Base-by-base conservation (phyloP, 2,113 vertebrate genomes). In the Oncorhynchus nerka region DNA sequence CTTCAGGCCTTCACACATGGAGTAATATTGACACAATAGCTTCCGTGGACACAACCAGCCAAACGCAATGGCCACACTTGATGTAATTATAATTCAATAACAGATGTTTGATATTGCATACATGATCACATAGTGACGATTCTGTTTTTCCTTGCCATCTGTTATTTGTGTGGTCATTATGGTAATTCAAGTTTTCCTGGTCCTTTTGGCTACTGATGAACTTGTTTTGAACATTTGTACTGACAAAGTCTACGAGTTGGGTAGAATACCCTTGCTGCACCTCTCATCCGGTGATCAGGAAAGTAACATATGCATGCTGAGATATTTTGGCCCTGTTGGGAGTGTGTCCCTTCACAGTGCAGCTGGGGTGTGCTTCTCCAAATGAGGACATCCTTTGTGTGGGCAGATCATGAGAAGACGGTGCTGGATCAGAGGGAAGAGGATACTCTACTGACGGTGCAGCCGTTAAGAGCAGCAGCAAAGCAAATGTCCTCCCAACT, bases 11-110 rank as follows among this genome's bases (percentile, higher is more conserved):
- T 76, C 68, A 22, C 73, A 74, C 22, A 16, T 20, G 0, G 24
- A 68, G 71, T 84, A 83, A 87, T 85, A 84, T 85, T 86, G 85
- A 83, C 86, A 69, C 9, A 3, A 45, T 74, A 68, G 78, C 70
- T n/a, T 70, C 80, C 32, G 71, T 30, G 49, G 69, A 71, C 57
- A 24, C 71, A 79, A 57, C 24, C 34, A 75, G 83, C 75, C 78
- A 77, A 75, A 82, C 72, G 68, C 72, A 59, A 15, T 75, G 81
- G n/a, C 45, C 48, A 51, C 30, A 34, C 66, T 7, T 16, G n/a
- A 64, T 30, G 19, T 39, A 11, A 68, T 68, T 68, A 19, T n/a
- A 16, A 39, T 28, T 28, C 48, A 71, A 26, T 82, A 62, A 80
- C 88, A 85, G 83, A 85, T 79, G 83, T 84, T 81, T 5, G 48